A percentile compares a stretch with the other conserved stretches of the same genome.
These are phyloP conservation scores for Mugil cephalus DNA, from an alignment of 2,113 vertebrate genomes.

Conservation along the genomic window DNA sequence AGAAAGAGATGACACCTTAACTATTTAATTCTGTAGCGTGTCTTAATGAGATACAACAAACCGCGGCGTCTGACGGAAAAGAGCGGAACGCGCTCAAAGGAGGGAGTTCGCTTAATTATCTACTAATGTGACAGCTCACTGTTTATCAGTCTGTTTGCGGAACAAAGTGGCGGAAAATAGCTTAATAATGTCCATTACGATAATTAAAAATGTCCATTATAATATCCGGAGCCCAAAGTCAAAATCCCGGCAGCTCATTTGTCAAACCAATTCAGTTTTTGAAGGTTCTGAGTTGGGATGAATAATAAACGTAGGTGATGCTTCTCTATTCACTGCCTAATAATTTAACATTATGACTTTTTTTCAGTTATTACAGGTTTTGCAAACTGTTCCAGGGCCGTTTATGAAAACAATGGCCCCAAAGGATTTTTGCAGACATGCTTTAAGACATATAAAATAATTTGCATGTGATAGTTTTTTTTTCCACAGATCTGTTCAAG, in stretches of 20 bases:
- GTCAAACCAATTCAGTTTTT: no score
- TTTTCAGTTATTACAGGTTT: neutral
- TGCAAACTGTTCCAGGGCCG: neutral
- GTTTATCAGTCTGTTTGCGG: no score
- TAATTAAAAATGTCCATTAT: no score
- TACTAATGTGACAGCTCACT: neutral
- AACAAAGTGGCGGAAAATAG: no score
- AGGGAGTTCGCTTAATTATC: neutral
- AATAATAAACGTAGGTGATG: neutral
- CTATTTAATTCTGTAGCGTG: neutral
- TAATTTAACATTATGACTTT: no score
- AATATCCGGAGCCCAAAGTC: neutral
- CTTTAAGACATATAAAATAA: neutral
- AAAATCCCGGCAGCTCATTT: no score
- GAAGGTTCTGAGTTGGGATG: no score
- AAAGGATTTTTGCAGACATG: neutral
- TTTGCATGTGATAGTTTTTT: neutral
- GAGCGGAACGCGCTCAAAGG: neutral
- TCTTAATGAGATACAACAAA: slow-evolving; percentile 4
- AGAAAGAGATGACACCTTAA: neutral
- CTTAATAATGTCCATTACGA: no score
- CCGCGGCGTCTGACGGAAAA: neutral
- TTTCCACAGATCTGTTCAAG: no score
- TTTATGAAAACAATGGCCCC: neutral
- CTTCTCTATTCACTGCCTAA: no score